A percentile compares a stretch with the other conserved stretches of the same genome.
Conservation (phyloP, 2,113 vertebrate genomes). For the Thamnophis sirtalis region DNA sequence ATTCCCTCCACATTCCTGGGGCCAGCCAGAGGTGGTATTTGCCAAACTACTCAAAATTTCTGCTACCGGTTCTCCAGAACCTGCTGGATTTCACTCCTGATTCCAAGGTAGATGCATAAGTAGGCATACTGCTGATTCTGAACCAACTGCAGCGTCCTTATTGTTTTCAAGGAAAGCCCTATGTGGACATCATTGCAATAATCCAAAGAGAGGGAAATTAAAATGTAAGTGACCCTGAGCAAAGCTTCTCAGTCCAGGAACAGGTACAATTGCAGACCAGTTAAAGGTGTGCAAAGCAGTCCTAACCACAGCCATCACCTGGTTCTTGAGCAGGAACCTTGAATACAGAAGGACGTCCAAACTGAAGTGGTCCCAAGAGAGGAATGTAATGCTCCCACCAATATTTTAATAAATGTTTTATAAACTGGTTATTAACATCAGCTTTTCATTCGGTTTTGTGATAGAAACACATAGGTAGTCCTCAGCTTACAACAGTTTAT, state of each 20-base stretch:
- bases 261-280: background rate
- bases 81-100: too few relatives aligned
- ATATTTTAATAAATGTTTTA: background rate
- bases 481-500: too few relatives aligned
- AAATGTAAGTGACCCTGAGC: background rate
- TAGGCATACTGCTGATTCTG: background rate
- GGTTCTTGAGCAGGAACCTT: background rate
- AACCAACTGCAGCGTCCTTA: background rate
- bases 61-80: too few relatives aligned
- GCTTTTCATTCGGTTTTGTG: background rate
- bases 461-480: too few relatives aligned
- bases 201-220: background rate
- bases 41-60: too few relatives aligned
- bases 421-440: background rate
- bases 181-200: background rate
- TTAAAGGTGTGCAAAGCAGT: background rate
- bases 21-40: too few relatives aligned
- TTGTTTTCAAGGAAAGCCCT: background rate
- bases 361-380: background rate
- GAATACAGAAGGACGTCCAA: background rate
- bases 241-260: background rate
- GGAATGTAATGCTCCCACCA: background rate
- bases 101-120: background rate
- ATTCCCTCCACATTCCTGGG: too few relatives aligned
- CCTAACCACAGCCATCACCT: background rate